phyloP scores from a whole-genome alignment of 2,888 invertebrate species.

The Macropis europaea region DNA sequence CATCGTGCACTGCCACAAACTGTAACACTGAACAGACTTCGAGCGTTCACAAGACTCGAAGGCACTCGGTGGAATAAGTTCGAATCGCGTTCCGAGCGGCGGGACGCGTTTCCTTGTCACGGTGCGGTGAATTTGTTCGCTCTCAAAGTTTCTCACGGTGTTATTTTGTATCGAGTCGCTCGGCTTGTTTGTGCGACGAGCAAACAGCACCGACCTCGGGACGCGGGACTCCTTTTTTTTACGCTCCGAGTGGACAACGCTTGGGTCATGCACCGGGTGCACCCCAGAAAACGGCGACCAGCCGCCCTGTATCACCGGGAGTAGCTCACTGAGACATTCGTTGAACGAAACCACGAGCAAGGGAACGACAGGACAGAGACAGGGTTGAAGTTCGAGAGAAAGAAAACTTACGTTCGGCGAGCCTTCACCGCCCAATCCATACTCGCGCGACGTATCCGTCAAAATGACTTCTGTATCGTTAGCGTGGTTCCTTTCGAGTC shows the following conservation, averaged over 20 bases:
- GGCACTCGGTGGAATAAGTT: too few relatives aligned
- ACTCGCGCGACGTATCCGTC: slow-evolving; percentile 77
- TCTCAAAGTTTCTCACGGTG: too few relatives aligned
- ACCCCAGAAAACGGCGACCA: too few relatives aligned
- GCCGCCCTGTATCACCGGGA: too few relatives aligned
- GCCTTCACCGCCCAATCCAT: slow-evolving; percentile 79
- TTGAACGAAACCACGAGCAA: too few relatives aligned
- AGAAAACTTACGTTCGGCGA: slow-evolving; percentile 77
- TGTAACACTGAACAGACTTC: too few relatives aligned
- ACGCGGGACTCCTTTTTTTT: slow-evolving; percentile 21
- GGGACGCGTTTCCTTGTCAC: slow-evolving; percentile 40
- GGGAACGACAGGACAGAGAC: too few relatives aligned
- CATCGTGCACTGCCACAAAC: too few relatives aligned
- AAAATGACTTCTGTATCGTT: slow-evolving; percentile 60
- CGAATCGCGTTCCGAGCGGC: slow-evolving; percentile 5
- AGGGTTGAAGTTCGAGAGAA: neutral
- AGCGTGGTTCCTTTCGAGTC: slow-evolving; percentile 16
- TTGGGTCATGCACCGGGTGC: too few relatives aligned
- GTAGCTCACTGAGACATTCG: too few relatives aligned
- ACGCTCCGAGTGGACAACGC: neutral
- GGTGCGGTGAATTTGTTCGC: slow-evolving; percentile 33
- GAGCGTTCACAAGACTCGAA: too few relatives aligned
- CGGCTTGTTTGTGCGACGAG: slow-evolving; percentile 17
- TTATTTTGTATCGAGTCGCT: slow-evolving; percentile 17
- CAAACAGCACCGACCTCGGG: slow-evolving; percentile 53